Conservation (phyloP, 2,888 invertebrate genomes). For the Syrista parreyssii region DNA sequence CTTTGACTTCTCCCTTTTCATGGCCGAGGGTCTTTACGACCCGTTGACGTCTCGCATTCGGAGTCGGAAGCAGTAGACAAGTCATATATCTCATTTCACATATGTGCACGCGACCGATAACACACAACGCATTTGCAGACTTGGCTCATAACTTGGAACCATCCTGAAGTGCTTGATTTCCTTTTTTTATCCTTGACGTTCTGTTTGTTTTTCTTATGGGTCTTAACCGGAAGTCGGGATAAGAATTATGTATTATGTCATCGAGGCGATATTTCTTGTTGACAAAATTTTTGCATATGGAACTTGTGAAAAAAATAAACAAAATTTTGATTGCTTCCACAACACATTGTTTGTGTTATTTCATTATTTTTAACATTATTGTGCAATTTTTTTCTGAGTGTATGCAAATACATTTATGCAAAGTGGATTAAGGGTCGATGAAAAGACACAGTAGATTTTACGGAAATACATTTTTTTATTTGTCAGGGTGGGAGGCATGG, state of each 20-base stretch:
- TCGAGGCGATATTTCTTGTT: neutral
- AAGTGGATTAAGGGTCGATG: neutral
- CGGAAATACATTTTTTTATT: slow-evolving; percentile 20
- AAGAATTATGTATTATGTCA: neutral
- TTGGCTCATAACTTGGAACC: neutral
- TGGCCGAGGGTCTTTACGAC: slow-evolving; percentile 42
- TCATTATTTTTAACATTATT: neutral
- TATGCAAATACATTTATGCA: neutral
- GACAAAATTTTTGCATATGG: neutral
- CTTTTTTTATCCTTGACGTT: neutral
- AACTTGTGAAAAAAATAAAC: neutral
- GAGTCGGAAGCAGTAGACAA: slow-evolving; percentile 43
- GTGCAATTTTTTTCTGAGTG: neutral
- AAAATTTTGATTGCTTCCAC: neutral
- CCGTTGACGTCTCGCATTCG: slow-evolving; percentile 48
- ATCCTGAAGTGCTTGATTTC: neutral
- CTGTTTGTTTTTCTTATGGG: neutral
- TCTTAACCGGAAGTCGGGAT: neutral
- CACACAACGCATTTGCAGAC: slow-evolving; percentile 3
- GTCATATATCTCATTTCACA: slow-evolving; percentile 29
- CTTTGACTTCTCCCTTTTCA: slow-evolving; percentile 27
- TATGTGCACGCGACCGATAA: slow-evolving; percentile 16
- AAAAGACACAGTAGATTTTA: neutral
- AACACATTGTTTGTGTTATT: neutral
- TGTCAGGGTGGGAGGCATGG: slow-evolving; percentile 12